A percentile compares a stretch with the other conserved stretches of the same genome.
These are phyloP conservation scores for Pipistrellus pygmaeus DNA, from an alignment of 2,797 vertebrate species.

Conservation along the genomic window DNA sequence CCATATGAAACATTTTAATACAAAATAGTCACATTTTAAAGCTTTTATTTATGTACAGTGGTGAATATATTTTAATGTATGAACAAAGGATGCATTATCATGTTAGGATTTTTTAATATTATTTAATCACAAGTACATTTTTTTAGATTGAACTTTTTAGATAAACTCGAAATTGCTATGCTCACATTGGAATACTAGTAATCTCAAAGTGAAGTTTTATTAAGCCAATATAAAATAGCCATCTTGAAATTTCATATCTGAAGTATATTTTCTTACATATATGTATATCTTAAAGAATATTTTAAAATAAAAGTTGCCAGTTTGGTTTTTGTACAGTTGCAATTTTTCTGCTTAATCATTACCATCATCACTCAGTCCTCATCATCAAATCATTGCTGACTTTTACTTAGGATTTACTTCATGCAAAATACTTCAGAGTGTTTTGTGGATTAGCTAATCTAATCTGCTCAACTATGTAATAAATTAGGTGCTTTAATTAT, in stretches of 20 bases:
- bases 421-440: neutral
- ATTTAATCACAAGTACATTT: slow-evolving; percentile 46
- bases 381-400: neutral
- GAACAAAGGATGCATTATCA: neutral
- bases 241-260: slow-evolving; percentile 24
- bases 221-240: neutral
- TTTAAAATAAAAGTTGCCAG: slow-evolving; percentile 21
- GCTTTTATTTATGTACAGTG: neutral
- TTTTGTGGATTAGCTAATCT: slow-evolving; percentile 12
- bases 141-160: slow-evolving; percentile 59
- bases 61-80: slow-evolving; percentile 31
- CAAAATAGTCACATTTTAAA: neutral
- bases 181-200: slow-evolving; percentile 48
- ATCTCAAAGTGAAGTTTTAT: slow-evolving; percentile 32
- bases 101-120: slow-evolving; percentile 52
- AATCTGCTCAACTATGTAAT: neutral
- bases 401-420: neutral
- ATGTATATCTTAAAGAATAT: neutral
- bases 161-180: slow-evolving; percentile 30
- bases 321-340: neutral
- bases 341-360: neutral
- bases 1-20: slow-evolving; percentile 7
- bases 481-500: neutral
- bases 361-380: neutral
- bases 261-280: neutral